Conservation (phyloP, 2,888 invertebrate genomes). For the Pomacea canaliculata region DNA sequence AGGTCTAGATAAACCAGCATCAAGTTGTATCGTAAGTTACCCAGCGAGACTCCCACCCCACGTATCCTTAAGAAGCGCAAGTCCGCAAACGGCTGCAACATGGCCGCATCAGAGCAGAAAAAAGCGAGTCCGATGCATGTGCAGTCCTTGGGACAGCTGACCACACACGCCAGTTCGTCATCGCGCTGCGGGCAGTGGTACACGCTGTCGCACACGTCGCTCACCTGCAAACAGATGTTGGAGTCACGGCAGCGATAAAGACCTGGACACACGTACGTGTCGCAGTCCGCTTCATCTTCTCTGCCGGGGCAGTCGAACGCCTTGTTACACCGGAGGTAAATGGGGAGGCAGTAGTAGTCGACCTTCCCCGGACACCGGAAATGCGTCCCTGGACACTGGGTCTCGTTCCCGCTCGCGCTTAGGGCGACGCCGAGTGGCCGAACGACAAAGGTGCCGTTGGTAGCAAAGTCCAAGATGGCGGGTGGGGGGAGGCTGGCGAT, state of each 20-base stretch:
- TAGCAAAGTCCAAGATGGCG: too few species aligned
- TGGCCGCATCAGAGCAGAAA: neutral
- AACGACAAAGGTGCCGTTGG: too few species aligned
- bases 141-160: constrained; percentile 20
- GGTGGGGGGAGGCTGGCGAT: too few species aligned
- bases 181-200: constrained; percentile 30
- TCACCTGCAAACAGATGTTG: constrained; percentile 15
- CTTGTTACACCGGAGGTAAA: constrained; percentile 7
- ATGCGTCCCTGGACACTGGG: too few species aligned
- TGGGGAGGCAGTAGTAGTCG: neutral
- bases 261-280: constrained; percentile 17
- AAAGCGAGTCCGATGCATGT: constrained; percentile 17
- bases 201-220: constrained; percentile 26
- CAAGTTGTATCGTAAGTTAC: neutral
- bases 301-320: constrained; percentile 5
- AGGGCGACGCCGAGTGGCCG: too few species aligned
- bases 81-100: neutral
- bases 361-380: too few species aligned
- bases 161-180: constrained; percentile 17
- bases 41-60: neutral
- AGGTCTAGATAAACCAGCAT: constrained; percentile 7
- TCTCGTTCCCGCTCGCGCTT: too few species aligned
- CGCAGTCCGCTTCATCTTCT: constrained; percentile 8
- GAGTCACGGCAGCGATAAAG: constrained; percentile 25
- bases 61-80: neutral